These are phyloP conservation scores for Threskiornis aethiopicus DNA, from an alignment of 2,797 vertebrate genomes.

Conservation along the genomic window DNA sequence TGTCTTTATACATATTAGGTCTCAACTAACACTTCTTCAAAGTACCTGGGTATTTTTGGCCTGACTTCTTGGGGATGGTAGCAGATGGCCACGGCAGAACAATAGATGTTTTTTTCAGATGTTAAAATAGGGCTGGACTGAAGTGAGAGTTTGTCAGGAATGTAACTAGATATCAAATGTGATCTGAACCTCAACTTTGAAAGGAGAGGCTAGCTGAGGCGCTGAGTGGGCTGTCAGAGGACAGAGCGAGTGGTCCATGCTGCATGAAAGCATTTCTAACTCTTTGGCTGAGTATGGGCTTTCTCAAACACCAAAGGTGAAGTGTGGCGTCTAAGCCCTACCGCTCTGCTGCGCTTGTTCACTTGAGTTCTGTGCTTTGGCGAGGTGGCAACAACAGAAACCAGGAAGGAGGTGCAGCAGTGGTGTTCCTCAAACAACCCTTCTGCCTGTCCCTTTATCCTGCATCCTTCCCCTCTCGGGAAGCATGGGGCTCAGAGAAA, in stretches of 20 bases:
- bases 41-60: background rate
- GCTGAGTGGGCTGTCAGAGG: background rate
- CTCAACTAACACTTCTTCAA: background rate
- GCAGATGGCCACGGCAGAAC: background rate
- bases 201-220: background rate
- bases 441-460: background rate
- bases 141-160: background rate
- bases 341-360: background rate
- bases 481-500: background rate
- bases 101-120: background rate
- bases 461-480: background rate
- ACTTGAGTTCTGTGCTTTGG: background rate
- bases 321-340: background rate
- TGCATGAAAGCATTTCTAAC: background rate
- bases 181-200: background rate
- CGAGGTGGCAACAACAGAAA: background rate
- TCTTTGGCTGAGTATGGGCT: background rate
- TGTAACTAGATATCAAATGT: background rate
- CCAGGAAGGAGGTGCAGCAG: background rate
- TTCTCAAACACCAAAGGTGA: background rate
- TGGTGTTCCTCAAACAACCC: background rate
- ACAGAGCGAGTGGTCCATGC: accelerated
- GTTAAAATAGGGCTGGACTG: background rate
- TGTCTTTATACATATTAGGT: background rate
- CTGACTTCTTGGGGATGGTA: background rate